phyloP scores from a whole-genome alignment of 2,113 vertebrate genomes.

The Procavia capensis region DNA sequence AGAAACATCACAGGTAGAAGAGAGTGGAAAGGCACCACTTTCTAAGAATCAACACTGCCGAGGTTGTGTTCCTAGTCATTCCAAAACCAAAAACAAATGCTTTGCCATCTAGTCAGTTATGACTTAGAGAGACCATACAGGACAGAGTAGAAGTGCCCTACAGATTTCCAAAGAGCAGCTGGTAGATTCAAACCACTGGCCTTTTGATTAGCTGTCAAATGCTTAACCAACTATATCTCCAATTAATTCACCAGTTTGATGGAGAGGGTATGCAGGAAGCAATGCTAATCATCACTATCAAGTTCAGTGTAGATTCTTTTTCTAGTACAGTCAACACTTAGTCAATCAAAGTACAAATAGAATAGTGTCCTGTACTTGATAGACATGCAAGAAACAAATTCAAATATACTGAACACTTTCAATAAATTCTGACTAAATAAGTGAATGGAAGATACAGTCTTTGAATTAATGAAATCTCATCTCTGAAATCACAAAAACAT shows the following conservation, averaged over 20 bases:
- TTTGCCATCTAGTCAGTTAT: too few relatives aligned
- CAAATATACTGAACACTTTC: not conserved
- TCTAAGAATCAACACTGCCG: too few relatives aligned
- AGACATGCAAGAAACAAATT: not conserved
- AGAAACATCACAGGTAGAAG: not conserved
- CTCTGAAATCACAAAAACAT: not conserved
- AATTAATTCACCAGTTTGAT: not conserved
- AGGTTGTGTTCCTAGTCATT: not conserved
- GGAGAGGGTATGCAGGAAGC: not conserved
- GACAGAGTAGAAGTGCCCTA: too few relatives aligned
- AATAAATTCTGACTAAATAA: not conserved
- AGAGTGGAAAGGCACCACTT: not conserved
- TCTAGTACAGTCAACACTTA: not conserved
- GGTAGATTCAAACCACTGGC: too few relatives aligned
- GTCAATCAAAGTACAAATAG: not conserved
- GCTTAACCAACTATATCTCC: not conserved
- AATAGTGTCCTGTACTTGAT: not conserved
- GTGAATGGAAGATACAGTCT: not conserved
- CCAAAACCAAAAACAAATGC: too few relatives aligned
- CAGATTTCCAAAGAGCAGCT: too few relatives aligned
- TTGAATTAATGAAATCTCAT: not conserved
- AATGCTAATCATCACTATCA: not conserved
- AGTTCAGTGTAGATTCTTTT: not conserved
- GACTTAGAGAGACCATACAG: too few relatives aligned
- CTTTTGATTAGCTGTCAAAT: too few relatives aligned